Evolutionary conservation across 2,113 vertebrate genomes (phyloP), one percentile per base, ranked within the genome.

Genomic region (Jacana jacana): DNA sequence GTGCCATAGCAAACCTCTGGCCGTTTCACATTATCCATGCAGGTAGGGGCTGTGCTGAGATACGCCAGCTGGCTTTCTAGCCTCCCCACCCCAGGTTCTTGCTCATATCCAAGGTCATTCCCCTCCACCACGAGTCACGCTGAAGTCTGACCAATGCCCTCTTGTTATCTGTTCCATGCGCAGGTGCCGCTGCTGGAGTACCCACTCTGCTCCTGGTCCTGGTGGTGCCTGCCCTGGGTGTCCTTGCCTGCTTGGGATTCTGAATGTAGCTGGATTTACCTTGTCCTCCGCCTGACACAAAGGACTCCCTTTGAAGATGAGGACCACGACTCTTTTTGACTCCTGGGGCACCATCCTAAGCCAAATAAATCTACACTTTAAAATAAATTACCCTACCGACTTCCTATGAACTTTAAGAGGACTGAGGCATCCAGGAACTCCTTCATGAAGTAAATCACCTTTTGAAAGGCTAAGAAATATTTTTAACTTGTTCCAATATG

Each of bases 401-500:
- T 97, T 98, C 97, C 98, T 97, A 97, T 95, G 95, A 93, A 98
- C 95, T 94, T 97, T 95, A 96, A 98, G 93, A 97, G 98, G 98
- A 98, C 97, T 98, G 97, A 98, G 98, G 98, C 98, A 98, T 98
- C 97, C 97, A 96, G 98, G 98, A 99, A 98, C 98, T 98, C 98
- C 98, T 98, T 97, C 97, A 97, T 98, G 97, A 98, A 98, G 97
- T 97, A 97, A 98, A 98, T 97, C 97, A 98, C 98, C 98, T 98
- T 98, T 98, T 98, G 98, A 98, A 98, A 92, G 97, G 97, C 95
- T 97, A 98, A 98, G 97, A 98, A 98, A 97, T 98, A 98, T 98
- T 99, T 99, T 99, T 99, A 99, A 99, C 98, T 99, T 98, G 98
- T 99, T 99, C 98, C 99, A 98, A 98, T 99, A 99, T 99, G 99